These are phyloP conservation scores for Allophyes oxyacanthae DNA, from an alignment of 2,888 invertebrate species.

Conservation along the genomic window DNA sequence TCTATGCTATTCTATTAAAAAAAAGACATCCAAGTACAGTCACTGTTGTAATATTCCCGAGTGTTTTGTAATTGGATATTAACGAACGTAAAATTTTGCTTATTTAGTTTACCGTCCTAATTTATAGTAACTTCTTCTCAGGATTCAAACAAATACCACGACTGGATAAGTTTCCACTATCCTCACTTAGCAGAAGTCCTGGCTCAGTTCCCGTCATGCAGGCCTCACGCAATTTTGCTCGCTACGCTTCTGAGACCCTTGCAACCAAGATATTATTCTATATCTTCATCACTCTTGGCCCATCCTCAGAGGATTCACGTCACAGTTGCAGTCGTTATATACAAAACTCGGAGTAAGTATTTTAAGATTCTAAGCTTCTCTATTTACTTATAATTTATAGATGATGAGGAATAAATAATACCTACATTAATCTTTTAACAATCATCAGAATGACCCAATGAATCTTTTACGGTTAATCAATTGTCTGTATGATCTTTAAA, in stretches of 20 bases:
- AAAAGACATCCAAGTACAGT: not conserved
- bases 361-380: not conserved
- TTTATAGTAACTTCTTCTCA: constrained; percentile 67
- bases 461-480: too few relatives aligned
- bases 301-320: constrained; percentile 94
- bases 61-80: too few relatives aligned
- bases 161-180: constrained; percentile 96
- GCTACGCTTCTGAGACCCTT: constrained; percentile 94
- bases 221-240: constrained; percentile 94
- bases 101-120: too few relatives aligned
- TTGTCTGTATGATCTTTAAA: too few relatives aligned
- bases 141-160: constrained; percentile 96
- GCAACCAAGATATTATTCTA: constrained; percentile 98
- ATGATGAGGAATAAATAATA: too few relatives aligned
- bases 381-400: too few relatives aligned
- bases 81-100: too few relatives aligned
- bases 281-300: constrained; percentile 95
- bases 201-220: constrained; percentile 95
- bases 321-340: constrained; percentile 97
- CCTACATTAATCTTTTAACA: too few relatives aligned
- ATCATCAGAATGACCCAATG: too few relatives aligned
- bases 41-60: too few relatives aligned
- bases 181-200: constrained; percentile 97
- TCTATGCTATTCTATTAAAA: too few relatives aligned
- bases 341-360: constrained; percentile 92